Conservation (phyloP, 2,797 vertebrate genomes). For the Pagetopsis macropterus region DNA sequence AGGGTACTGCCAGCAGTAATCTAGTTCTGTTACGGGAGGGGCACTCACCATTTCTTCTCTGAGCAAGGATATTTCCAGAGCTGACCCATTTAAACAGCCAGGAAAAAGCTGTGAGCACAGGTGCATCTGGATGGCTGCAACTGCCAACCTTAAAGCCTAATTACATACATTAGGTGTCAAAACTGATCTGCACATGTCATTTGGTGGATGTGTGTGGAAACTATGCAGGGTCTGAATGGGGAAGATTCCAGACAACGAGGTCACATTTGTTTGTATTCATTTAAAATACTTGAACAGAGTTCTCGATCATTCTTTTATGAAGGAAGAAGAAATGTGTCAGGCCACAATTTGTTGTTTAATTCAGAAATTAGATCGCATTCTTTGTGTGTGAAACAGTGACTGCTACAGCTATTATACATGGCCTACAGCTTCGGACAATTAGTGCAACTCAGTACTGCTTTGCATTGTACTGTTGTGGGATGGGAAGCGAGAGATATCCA, state of each 20-base stretch:
- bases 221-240: slow-evolving; percentile 6
- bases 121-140: slow-evolving; percentile 69
- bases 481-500: slow-evolving; percentile 59
- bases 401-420: slow-evolving; percentile 52
- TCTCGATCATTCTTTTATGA: slow-evolving; percentile 19
- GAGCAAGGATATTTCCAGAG: slow-evolving; percentile 77
- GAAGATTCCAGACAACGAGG: not conserved
- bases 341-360: slow-evolving; percentile 25
- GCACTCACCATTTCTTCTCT: slow-evolving; percentile 50
- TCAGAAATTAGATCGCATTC: slow-evolving; percentile 20
- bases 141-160: slow-evolving; percentile 30
- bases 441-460: slow-evolving; percentile 68
- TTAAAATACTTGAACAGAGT: slow-evolving; percentile 9
- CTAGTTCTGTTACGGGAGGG: slow-evolving; percentile 51
- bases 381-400: slow-evolving; percentile 47
- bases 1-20: slow-evolving; percentile 40
- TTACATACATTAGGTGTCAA: slow-evolving; percentile 62
- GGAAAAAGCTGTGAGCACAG: slow-evolving; percentile 64
- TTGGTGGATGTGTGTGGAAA: slow-evolving; percentile 36
- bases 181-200: slow-evolving; percentile 42
- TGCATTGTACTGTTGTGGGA: slow-evolving; percentile 66
- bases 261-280: slow-evolving; percentile 4
- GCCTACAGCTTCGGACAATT: slow-evolving; percentile 57
- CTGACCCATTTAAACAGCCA: slow-evolving; percentile 77
- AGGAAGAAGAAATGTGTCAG: slow-evolving; percentile 20